Conservation (phyloP, 2,888 invertebrate genomes). For the Pollenia amentaria region DNA sequence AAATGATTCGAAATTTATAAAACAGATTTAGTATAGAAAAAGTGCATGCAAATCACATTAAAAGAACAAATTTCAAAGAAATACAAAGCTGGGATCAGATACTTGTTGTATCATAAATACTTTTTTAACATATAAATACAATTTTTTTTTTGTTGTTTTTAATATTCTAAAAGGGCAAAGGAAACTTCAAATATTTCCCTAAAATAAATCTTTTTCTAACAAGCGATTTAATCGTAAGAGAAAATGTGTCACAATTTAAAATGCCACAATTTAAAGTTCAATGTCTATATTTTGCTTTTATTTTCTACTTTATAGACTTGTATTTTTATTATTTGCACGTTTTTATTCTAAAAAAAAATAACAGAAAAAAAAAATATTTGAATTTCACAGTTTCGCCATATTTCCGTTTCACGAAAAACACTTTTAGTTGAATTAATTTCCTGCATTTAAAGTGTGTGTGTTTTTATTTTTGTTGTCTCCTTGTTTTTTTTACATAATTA, state of each 20-base stretch:
- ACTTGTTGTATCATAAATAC: neutral
- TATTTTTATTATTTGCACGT: neutral
- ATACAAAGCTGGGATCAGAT: too few relatives aligned
- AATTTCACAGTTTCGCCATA: neutral
- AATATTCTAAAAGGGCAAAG: neutral
- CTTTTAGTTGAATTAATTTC: neutral
- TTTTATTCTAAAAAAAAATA: neutral
- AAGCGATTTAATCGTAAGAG: neutral
- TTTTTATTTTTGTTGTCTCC: neutral
- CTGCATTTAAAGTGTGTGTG: neutral
- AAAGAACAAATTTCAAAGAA: too few relatives aligned
- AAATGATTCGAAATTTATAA: too few relatives aligned
- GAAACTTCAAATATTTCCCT: neutral
- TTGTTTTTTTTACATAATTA: neutral
- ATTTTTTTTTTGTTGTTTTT: neutral
- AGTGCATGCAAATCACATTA: too few relatives aligned
- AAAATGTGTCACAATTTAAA: slow-evolving; percentile 11
- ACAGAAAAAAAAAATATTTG: slow-evolving; percentile 15
- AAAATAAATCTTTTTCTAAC: neutral
- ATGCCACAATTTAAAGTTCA: slow-evolving; percentile 39
- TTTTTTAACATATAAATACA: neutral
- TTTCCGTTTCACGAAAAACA: slow-evolving; percentile 22
- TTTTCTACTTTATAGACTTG: slow-evolving; percentile 11
- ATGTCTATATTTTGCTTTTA: neutral
- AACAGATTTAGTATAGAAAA: too few relatives aligned